Conservation (phyloP, 1,140 invertebrate species). For the Glossosoma conforme region DNA sequence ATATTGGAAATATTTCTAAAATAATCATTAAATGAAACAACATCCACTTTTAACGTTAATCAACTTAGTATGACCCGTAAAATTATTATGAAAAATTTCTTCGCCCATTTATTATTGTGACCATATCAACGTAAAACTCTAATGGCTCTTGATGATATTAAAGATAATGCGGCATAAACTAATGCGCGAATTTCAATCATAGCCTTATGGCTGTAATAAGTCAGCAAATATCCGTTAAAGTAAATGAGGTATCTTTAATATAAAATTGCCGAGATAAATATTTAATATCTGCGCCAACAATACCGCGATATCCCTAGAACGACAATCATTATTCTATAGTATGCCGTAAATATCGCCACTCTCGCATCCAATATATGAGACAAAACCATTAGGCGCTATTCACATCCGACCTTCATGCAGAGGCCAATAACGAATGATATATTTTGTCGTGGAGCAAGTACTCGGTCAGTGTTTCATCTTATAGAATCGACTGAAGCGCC, state of each 20-base stretch:
- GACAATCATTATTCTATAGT: conserved; percentile 26
- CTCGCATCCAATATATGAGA: conserved; percentile 24
- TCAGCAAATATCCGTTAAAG: not conserved
- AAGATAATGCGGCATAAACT: not conserved
- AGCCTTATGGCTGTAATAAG: conserved; percentile 1
- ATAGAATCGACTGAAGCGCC: no score
- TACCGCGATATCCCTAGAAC: conserved; percentile 12
- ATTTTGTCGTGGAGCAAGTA: no score
- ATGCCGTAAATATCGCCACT: conserved; percentile 18
- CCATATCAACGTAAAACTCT: not conserved
- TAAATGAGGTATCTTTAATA: conserved; percentile 3
- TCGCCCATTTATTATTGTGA: no score
- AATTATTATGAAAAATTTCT: no score
- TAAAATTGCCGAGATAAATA: not conserved
- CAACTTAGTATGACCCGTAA: no score
- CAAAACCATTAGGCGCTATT: conserved; percentile 18
- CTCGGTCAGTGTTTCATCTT: no score
- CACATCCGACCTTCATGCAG: conserved; percentile 6
- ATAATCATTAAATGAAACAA: no score
- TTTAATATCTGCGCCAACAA: not conserved
- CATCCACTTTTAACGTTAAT: no score
- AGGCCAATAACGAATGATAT: conserved; percentile 10
- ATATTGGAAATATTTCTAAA: no score
- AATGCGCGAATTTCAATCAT: not conserved
- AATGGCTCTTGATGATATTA: not conserved